A percentile compares a stretch with the other conserved stretches of the same genome.
phyloP scores from a whole-genome alignment of 2,113 vertebrate genomes.

The Phaethon lepturus region DNA sequence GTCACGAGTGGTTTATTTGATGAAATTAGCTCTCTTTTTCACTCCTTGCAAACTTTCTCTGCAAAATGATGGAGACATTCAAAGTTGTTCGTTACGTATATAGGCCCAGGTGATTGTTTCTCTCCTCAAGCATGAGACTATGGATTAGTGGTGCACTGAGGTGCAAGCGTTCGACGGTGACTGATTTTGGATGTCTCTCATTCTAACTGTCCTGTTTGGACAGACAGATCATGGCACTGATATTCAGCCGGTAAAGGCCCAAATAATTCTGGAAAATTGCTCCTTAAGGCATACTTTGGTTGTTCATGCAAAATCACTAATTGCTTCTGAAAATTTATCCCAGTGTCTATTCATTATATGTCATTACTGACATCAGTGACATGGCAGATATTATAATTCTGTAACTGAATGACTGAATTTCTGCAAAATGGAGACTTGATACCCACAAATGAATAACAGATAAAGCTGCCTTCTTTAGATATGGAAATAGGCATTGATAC shows the following conservation, averaged over 20 bases:
- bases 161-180: not conserved
- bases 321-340: constrained; percentile 25
- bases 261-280: not conserved
- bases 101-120: not conserved
- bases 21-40: constrained; percentile 36
- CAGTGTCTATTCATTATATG: not conserved
- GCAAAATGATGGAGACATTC: constrained; percentile 3
- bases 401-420: not conserved
- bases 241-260: not conserved
- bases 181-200: not conserved
- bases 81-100: not conserved
- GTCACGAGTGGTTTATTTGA: constrained; percentile 54
- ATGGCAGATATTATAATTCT: not conserved
- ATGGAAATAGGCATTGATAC: not conserved
- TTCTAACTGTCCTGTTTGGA: not conserved
- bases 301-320: constrained; percentile 22
- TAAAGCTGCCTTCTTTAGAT: not conserved
- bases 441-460: not conserved
- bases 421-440: constrained; percentile 5
- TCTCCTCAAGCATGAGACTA: not conserved
- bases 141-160: not conserved
- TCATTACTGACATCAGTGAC: not conserved
- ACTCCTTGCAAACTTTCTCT: constrained; percentile 18
- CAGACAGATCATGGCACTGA: not conserved
- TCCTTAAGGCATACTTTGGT: not conserved